These are phyloP conservation scores for Tetramorium parvispinum DNA, from an alignment of 1,140 invertebrate genomes.

Conservation along the genomic window DNA sequence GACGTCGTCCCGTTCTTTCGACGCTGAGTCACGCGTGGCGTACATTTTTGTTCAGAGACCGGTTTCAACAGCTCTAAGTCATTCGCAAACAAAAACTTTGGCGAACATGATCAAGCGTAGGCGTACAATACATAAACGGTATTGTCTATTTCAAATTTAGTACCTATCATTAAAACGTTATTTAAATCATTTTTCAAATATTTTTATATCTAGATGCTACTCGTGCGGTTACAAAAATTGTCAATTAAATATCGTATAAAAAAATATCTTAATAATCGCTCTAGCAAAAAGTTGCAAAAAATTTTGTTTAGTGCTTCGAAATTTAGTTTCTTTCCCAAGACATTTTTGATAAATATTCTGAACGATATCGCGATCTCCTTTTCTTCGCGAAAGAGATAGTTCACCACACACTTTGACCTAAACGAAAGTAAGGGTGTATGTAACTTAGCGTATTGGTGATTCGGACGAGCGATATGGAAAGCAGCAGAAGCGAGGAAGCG, in stretches of 20 bases:
- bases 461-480: slow-evolving; percentile 49
- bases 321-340: not conserved
- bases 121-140: not conserved
- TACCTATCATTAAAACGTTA: not conserved
- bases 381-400: slow-evolving; percentile 35
- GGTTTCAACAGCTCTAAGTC: not conserved
- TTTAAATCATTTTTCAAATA: not conserved
- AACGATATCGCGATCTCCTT: not conserved
- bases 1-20: slow-evolving; percentile 15
- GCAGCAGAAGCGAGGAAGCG: slow-evolving; percentile 41
- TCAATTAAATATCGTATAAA: not conserved
- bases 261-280: not conserved
- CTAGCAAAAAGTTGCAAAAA: not conserved
- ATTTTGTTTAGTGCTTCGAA: not conserved
- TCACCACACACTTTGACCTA: not conserved
- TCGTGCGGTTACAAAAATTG: not conserved
- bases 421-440: slow-evolving; percentile 19
- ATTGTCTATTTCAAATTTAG: not conserved
- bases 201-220: not conserved
- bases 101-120: not conserved
- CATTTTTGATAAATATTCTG: slow-evolving; percentile 29
- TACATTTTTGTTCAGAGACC: slow-evolving; percentile 18
- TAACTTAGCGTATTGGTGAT: slow-evolving; percentile 51
- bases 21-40: slow-evolving; percentile 40
- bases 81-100: not conserved